phyloP scores from a whole-genome alignment of 1,140 invertebrate genomes.

The Micrasema minimum region DNA sequence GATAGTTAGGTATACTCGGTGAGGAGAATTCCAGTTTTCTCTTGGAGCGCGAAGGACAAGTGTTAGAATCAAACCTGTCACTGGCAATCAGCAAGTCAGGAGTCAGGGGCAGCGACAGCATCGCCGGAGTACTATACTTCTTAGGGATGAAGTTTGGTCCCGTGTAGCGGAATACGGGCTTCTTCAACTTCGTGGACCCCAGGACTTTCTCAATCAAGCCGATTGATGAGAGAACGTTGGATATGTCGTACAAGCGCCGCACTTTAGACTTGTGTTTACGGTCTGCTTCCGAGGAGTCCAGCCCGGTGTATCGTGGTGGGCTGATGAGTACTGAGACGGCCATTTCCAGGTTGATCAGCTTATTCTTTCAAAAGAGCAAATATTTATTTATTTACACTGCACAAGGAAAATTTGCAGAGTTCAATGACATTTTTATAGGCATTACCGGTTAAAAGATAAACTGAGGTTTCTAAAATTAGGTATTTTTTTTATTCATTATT shows the following conservation, averaged over 20 bases:
- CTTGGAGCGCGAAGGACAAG: slow-evolving; percentile 61
- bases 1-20: slow-evolving; percentile 50
- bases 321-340: slow-evolving; percentile 74
- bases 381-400: not conserved
- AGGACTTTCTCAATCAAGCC: slow-evolving; percentile 75
- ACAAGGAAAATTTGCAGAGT: too few relatives aligned
- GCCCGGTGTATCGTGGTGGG: slow-evolving; percentile 55
- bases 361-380: slow-evolving; percentile 63
- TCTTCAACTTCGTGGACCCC: slow-evolving; percentile 68
- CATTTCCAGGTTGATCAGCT: slow-evolving; percentile 75
- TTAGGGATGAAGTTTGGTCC: slow-evolving; percentile 63
- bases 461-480: too few relatives aligned
- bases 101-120: slow-evolving; percentile 56
- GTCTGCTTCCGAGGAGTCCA: slow-evolving; percentile 58
- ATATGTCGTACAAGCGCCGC: slow-evolving; percentile 78
- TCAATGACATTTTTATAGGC: too few relatives aligned
- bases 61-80: slow-evolving; percentile 57
- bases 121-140: slow-evolving; percentile 14
- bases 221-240: slow-evolving; percentile 78
- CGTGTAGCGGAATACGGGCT: slow-evolving; percentile 76
- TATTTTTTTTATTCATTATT: too few relatives aligned
- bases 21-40: slow-evolving; percentile 65
- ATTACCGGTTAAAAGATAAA: too few relatives aligned
- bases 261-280: slow-evolving; percentile 73
- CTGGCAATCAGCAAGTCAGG: slow-evolving; percentile 57